phyloP scores from a whole-genome alignment of 2,797 vertebrate species.

The Catostomus latipinnis region DNA sequence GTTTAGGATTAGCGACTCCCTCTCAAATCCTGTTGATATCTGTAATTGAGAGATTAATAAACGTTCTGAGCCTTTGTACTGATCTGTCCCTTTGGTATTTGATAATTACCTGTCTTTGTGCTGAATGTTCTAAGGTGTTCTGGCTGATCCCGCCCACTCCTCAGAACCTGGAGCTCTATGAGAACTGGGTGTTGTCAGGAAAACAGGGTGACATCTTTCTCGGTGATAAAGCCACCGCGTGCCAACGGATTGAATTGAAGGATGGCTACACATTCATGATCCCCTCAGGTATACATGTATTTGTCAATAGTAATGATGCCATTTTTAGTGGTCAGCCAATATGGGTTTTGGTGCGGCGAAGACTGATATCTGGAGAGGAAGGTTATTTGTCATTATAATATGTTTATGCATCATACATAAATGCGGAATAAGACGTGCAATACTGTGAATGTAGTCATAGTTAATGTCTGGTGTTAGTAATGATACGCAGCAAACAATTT shows the following conservation, averaged over 20 bases:
- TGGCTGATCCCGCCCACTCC: conserved; percentile 96
- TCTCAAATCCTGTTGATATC: not conserved
- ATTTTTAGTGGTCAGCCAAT: too few species aligned
- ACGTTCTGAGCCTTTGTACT: not conserved
- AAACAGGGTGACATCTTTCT: conserved; percentile 98
- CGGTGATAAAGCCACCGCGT: conserved; percentile 91
- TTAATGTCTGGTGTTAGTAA: too few species aligned
- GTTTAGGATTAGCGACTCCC: not conserved
- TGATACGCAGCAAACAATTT: too few species aligned
- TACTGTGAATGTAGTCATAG: too few species aligned
- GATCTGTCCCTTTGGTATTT: conserved; percentile 15
- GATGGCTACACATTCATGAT: conserved; percentile 98
- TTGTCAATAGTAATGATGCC: too few species aligned
- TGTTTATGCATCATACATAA: too few species aligned
- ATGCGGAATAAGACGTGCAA: too few species aligned
- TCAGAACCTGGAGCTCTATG: conserved; percentile 96
- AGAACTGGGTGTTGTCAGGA: conserved; percentile 98
- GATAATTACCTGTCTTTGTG: not conserved
- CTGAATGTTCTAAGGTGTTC: conserved; percentile 83
- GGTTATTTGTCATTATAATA: too few species aligned
- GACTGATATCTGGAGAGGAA: too few species aligned
- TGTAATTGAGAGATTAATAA: not conserved
- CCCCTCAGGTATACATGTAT: conserved; percentile 85
- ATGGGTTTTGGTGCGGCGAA: too few species aligned
- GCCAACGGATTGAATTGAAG: conserved; percentile 93